Evolutionary conservation across 2,888 invertebrate genomes (phyloP).

Genomic region (Reticulitermes lucifugus): DNA sequence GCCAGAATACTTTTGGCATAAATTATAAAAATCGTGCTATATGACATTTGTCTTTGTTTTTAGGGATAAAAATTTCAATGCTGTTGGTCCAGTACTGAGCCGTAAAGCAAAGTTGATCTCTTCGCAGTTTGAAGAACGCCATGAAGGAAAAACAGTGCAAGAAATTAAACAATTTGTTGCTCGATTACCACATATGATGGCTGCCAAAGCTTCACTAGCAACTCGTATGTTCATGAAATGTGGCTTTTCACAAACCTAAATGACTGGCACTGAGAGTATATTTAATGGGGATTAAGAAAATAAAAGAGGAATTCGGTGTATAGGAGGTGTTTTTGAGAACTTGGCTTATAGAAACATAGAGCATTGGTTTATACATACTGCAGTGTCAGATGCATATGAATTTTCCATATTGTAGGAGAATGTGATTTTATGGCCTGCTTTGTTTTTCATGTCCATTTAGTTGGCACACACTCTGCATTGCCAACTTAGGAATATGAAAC

Average conservation of each 20-base stretch:
- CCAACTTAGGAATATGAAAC: too few species aligned
- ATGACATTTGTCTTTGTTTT: not conserved
- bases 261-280: not conserved
- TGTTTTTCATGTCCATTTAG: too few species aligned
- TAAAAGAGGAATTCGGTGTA: too few species aligned
- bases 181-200: conserved; percentile 86
- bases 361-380: too few species aligned
- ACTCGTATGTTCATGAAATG: conserved; percentile 63
- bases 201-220: conserved; percentile 87
- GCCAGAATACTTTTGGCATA: too few species aligned
- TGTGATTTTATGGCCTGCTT: too few species aligned
- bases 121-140: conserved; percentile 85
- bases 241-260: not conserved
- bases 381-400: too few species aligned
- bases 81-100: conserved; percentile 86
- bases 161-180: conserved; percentile 95
- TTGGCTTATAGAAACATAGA: too few species aligned
- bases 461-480: too few species aligned
- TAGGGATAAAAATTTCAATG: conserved; percentile 93
- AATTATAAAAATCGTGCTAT: too few species aligned
- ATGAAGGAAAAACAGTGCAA: conserved; percentile 89
- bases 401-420: too few species aligned
- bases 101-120: conserved; percentile 89
- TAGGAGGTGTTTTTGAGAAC: not conserved
- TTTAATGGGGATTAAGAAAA: not conserved